Percentiles rank a stretch among this genome's conserved stretches.
Conservation (phyloP, 1,140 invertebrate genomes). For the Condylostylus longicornis region DNA sequence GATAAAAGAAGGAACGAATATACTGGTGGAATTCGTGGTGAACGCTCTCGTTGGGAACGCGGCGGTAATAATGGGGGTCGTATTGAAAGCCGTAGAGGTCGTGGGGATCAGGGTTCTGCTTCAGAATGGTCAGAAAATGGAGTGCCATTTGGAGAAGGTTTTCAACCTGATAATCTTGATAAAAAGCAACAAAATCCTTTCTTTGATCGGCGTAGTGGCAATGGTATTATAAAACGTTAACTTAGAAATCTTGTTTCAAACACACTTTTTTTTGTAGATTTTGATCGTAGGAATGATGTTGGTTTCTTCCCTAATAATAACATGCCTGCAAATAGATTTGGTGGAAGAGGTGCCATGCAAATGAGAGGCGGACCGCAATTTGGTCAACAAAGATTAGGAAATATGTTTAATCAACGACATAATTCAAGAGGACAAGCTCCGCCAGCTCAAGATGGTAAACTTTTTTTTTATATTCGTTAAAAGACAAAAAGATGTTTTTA, state of each 20-base stretch:
- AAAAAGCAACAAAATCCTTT: background rate
- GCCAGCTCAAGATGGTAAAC: slow-evolving; percentile 12
- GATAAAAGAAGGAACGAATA: slow-evolving; percentile 16
- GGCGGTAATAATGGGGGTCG: slow-evolving; percentile 6
- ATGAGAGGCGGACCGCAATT: no score
- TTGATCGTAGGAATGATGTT: no score
- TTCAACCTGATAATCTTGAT: slow-evolving; percentile 6
- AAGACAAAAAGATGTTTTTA: background rate
- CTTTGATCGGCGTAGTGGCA: background rate
- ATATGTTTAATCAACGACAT: background rate
- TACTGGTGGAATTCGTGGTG: slow-evolving; percentile 15
- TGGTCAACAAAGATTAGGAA: background rate
- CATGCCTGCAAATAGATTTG: no score
- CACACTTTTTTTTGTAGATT: no score
- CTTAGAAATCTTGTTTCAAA: no score
- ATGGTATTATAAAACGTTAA: no score
- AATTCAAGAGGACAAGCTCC: slow-evolving; percentile 3
- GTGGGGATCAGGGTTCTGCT: slow-evolving; percentile 21
- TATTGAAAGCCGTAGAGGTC: slow-evolving; percentile 11
- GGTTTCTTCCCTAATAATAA: no score
- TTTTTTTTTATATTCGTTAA: slow-evolving; percentile 10
- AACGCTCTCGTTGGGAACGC: slow-evolving; percentile 15
- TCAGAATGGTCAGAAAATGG: slow-evolving; percentile 22
- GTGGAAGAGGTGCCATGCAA: no score
- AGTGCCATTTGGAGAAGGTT: slow-evolving; percentile 11